Base-by-base conservation (phyloP, 1,140 invertebrate species). In the Pentalonia nigronervosa region DNA sequence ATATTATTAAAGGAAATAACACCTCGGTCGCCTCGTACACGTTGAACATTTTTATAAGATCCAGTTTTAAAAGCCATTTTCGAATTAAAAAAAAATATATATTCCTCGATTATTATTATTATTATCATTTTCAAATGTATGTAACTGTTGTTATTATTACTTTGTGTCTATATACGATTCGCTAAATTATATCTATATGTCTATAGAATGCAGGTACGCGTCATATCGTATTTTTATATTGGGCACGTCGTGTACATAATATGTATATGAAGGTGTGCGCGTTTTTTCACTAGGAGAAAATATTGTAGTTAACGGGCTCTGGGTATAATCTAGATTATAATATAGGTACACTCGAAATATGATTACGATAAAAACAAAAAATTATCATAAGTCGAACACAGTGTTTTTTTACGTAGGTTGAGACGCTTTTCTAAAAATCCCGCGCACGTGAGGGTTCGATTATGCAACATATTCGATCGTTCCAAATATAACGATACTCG, bases 271-370 rank as follows among this genome's bases (percentile, higher is more conserved):
- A 7, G 30, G 60, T 76, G 60, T n/a, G 30, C 60, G 30, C 30
- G 60, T n/a, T 76, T 76, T 76, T 76, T 76, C 30, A 76, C 60
- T n/a, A 34, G 6, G n/a, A 76, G 30, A 76, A 76, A n/a, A 17
- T 76, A 76, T n/a, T n/a, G n/a, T 76, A 76, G 60, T n/a, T 76
- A 76, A 76, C 30, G n/a, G 14, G 14, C 30, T 76, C 30, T 76
- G 60, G 6, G n/a, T 76, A 76, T n/a, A 76, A 76, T 76, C 60
- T 76, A 76, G 60, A 76, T 76, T 76, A 76, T 76, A 76, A 76
- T n/a, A 76, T 76, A 17, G 1, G 4, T 76, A 34, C 14, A 76
- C 60, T 76, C 60, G 30, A 76, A 76, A 34, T n/a, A 76, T 83
- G 81, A 36, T 36, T 41, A 83, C 81, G 20, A 36, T 23, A 36